These are phyloP conservation scores for Vanessa tameamea DNA, from an alignment of 1,140 invertebrate genomes.

Conservation along the genomic window DNA sequence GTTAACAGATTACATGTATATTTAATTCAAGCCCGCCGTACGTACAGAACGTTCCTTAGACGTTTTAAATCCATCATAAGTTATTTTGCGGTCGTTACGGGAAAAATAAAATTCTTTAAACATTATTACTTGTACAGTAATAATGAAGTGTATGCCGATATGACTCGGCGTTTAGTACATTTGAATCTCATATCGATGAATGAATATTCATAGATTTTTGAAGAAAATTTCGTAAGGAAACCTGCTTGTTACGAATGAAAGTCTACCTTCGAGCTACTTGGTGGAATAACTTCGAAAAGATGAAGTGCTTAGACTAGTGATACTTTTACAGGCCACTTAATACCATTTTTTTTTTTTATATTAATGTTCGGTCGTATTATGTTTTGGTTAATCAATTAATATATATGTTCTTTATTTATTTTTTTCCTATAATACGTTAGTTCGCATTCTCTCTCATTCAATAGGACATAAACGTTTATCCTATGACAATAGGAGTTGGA, in stretches of 20 bases:
- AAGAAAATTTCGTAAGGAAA: no score
- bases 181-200: no score
- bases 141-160: neutral
- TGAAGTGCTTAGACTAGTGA: no score
- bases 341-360: no score
- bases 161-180: no score
- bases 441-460: neutral
- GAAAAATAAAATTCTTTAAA: constrained; percentile 1
- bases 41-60: constrained; percentile 25
- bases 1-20: constrained; percentile 59
- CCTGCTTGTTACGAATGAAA: no score
- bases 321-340: no score
- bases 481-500: constrained; percentile 21
- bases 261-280: no score
- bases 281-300: no score
- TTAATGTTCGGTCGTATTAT: no score
- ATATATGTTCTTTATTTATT: neutral
- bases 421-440: neutral
- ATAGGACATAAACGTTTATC: constrained; percentile 18
- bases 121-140: neutral
- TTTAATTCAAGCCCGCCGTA: constrained; percentile 48
- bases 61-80: constrained; percentile 47
- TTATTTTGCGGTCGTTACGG: constrained; percentile 15
- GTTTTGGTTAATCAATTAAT: neutral
- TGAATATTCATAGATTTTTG: no score